A percentile compares a stretch with the other conserved stretches of the same genome.
Evolutionary conservation across 2,113 vertebrate species (phyloP).

Genomic region (Aphelocoma coerulescens): DNA sequence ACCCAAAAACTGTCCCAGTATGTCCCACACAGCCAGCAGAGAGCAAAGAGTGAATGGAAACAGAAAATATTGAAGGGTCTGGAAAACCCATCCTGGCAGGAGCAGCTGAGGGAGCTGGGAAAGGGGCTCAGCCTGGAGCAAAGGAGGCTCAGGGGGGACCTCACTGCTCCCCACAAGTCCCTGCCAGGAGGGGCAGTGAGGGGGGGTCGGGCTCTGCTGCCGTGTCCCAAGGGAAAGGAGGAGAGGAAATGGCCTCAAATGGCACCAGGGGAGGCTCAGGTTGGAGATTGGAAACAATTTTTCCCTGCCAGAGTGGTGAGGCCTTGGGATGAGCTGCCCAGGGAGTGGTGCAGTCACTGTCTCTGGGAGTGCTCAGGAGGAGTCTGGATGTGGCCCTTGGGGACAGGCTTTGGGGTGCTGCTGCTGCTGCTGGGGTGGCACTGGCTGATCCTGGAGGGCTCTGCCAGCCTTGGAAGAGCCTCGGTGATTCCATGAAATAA

Average conservation of each 20-base stretch:
- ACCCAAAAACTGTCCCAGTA: not conserved
- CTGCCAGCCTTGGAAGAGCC: no score
- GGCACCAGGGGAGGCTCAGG: not conserved
- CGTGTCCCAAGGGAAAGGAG: not conserved
- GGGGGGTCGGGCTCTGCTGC: not conserved
- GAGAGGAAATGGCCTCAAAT: not conserved
- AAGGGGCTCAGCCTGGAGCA: not conserved
- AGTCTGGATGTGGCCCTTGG: not conserved
- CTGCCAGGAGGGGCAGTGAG: not conserved
- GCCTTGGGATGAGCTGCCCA: not conserved
- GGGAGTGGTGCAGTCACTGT: not conserved
- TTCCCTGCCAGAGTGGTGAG: not conserved
- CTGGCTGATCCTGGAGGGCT: accelerated
- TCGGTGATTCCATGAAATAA: not conserved
- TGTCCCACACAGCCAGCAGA: not conserved
- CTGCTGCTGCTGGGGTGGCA: not conserved
- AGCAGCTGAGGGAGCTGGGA: not conserved
- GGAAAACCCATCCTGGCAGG: not conserved
- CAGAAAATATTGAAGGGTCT: not conserved
- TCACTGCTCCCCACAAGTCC: not conserved
- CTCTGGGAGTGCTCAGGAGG: not conserved
- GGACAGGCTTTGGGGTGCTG: not conserved
- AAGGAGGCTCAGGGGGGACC: not conserved
- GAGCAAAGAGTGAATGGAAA: not conserved
- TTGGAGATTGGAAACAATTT: not conserved